Conservation (phyloP, 2,888 invertebrate species). For the Molanna angustata region DNA sequence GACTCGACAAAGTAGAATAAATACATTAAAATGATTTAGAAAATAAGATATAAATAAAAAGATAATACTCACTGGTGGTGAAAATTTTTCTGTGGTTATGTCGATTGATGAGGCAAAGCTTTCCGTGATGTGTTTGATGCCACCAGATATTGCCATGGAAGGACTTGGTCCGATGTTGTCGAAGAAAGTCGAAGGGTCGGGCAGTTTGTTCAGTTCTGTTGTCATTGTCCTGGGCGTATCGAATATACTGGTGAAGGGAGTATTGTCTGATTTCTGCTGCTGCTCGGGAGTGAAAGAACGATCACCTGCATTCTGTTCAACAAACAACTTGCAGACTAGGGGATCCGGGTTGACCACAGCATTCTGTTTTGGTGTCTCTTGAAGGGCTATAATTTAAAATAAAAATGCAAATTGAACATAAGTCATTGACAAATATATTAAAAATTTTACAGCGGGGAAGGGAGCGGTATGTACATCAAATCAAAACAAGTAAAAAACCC, state of each 20-base stretch:
- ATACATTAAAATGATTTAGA: neutral
- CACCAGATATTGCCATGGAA: constrained; percentile 41
- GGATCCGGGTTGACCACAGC: constrained; percentile 40
- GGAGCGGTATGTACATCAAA: no score
- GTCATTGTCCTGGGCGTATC: constrained; percentile 17
- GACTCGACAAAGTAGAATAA: neutral
- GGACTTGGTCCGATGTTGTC: constrained; percentile 46
- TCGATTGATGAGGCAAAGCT: constrained; percentile 23
- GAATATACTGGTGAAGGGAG: neutral
- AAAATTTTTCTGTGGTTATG: constrained; percentile 23
- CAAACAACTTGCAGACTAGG: constrained; percentile 48
- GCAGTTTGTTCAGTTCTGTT: constrained; percentile 38
- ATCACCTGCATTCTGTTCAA: constrained; percentile 39
- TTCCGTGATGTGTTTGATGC: constrained; percentile 16
- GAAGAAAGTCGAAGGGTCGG: constrained; percentile 53
- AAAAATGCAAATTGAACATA: no score
- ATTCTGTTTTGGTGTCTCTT: no score
- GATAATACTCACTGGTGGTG: constrained; percentile 36
- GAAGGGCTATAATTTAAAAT: no score
- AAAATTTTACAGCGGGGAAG: no score
- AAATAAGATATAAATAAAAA: constrained; percentile 9
- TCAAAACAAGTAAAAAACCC: no score
- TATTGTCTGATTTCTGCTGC: neutral
- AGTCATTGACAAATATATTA: no score
- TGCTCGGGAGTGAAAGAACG: neutral